Conservation (phyloP, 1,140 invertebrate species). For the Caenorhabditis brenneri region DNA sequence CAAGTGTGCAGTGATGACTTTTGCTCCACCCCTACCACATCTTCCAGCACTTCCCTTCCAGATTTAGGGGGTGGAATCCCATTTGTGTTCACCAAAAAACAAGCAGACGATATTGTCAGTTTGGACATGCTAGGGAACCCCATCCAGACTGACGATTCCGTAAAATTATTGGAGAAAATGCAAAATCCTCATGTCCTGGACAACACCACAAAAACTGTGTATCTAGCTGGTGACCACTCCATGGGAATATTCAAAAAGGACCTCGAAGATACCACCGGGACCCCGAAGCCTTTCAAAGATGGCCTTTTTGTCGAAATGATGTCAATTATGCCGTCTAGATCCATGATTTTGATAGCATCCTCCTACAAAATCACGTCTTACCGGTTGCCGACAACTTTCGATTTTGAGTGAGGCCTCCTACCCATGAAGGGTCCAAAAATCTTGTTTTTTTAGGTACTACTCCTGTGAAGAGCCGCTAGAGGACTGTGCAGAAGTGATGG, state of each 20-base stretch:
- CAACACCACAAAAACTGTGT: constrained; percentile 22
- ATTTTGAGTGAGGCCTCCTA: constrained; percentile 59
- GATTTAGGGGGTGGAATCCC: neutral
- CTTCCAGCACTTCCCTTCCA: neutral
- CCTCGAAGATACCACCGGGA: neutral
- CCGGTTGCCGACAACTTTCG: constrained; percentile 63
- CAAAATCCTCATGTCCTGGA: constrained; percentile 11
- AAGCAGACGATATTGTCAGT: constrained; percentile 21
- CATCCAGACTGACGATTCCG: neutral
- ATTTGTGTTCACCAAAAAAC: constrained; percentile 10
- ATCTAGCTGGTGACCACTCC: neutral
- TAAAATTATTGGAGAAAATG: neutral
- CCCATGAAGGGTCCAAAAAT: too few relatives aligned
- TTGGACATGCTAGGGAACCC: neutral
- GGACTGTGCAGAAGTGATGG: constrained; percentile 67
- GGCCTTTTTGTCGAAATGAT: constrained; percentile 59
- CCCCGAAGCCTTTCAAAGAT: constrained; percentile 57
- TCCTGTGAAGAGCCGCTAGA: constrained; percentile 56
- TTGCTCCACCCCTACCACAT: constrained; percentile 2
- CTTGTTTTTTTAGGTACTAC: constrained; percentile 66
- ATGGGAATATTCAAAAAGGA: constrained; percentile 30
- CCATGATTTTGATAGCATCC: constrained; percentile 62
- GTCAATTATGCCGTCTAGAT: constrained; percentile 58
- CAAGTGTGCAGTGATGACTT: constrained; percentile 24
- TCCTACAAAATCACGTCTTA: constrained; percentile 65